Evolutionary conservation across 2,888 invertebrate genomes (phyloP).

Genomic region (Masnerella sp.): DNA sequence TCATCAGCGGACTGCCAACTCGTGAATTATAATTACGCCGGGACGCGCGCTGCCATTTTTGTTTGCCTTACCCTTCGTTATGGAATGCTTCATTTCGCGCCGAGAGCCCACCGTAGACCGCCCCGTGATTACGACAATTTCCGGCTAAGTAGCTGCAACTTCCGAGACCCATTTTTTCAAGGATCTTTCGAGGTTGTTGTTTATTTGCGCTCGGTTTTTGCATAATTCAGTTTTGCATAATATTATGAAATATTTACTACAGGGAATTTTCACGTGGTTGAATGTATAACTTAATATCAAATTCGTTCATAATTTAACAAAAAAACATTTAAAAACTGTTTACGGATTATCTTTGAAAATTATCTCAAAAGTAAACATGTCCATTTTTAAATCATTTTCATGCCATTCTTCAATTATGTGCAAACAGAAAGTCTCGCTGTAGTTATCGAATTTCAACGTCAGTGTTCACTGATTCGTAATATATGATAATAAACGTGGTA

Average conservation of each 20-base stretch:
- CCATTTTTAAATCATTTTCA: too few relatives aligned
- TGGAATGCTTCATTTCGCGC: conserved; percentile 23
- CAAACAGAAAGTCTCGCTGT: conserved; percentile 1
- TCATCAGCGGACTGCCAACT: conserved; percentile 51
- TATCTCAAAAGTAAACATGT: too few relatives aligned
- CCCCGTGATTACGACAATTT: conserved; percentile 35
- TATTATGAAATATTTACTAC: too few relatives aligned
- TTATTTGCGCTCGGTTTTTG: too few relatives aligned
- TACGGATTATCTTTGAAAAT: too few relatives aligned
- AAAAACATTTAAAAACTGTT: too few relatives aligned
- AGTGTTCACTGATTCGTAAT: conserved; percentile 35
- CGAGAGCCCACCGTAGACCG: neutral
- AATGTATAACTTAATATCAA: too few relatives aligned
- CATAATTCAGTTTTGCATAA: too few relatives aligned
- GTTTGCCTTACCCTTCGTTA: conserved; percentile 38
- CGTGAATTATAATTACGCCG: conserved; percentile 48
- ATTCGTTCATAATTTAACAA: too few relatives aligned
- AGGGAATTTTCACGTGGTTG: too few relatives aligned
- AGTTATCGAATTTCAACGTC: conserved; percentile 25
- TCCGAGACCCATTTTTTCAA: too few relatives aligned
- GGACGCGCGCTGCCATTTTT: conserved; percentile 42
- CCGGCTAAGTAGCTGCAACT: conserved; percentile 1
- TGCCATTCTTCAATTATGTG: neutral
- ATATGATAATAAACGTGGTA: conserved; percentile 28
- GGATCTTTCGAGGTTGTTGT: too few relatives aligned